Evolutionary conservation across 2,888 invertebrate species (phyloP), one percentile per base, ranked within the genome.

Genomic region (Sesia apiformis): DNA sequence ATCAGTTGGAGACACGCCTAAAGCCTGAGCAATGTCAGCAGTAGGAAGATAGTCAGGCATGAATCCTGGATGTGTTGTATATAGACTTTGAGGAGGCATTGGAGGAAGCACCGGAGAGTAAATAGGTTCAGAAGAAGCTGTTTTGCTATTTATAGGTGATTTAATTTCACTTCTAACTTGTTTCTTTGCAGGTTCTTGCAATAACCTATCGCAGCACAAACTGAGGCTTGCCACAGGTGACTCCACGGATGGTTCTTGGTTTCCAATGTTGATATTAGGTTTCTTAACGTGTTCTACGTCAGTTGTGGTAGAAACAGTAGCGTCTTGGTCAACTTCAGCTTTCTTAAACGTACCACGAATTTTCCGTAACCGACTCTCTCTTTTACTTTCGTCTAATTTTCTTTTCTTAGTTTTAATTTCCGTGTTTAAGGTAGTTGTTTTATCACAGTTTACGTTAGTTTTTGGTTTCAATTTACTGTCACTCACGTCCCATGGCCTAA

Each of bases 401-500:
- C 69, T 74, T 58, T 81, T 81, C 58, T 74, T 81, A 0, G 55
- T 56, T 57, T 70, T 74, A 0, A 59, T 57, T 39, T 75, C 70
- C 43, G 59, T 57, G 52, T 70, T 65, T 58, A 68, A 55, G 49
- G 62, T 64, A 23, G 56, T 59, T 5, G 49, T 57, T n/a, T 52
- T 52, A 58, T 68, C 69, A 69, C 69, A 58, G 50, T 57, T 64
- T 60, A 52, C 54, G 57, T 55, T 52, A 52, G 60, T 56, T n/a
- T 64, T 58, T 38, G 66, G 64, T 59, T 78, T 54, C 23, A 2
- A 23, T 52, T 54, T 74, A 56, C 63, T 73, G 52, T 79, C 84
- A 81, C 83, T 86, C 59, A 82, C 81, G 73, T 92, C 92, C 92
- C 92, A 92, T 56, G 92, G 92, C 63, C 92, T 89, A 67, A 92